Percentiles rank a stretch among this genome's conserved stretches.
These are phyloP conservation scores for Neosilurus mollespiculum DNA, from an alignment of 2,797 vertebrate species.

Conservation along the genomic window DNA sequence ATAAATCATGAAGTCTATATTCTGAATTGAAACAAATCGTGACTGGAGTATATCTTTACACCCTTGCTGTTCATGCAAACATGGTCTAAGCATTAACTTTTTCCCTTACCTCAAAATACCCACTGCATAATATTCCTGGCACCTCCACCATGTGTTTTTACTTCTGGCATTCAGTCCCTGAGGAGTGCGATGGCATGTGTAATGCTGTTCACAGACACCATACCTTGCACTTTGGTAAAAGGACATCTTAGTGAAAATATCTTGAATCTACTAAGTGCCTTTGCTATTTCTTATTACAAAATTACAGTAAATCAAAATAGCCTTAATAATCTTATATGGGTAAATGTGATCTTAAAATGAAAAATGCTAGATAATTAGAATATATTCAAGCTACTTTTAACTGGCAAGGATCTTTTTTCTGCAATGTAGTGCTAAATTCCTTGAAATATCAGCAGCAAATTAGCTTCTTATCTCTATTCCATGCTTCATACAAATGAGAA, in stretches of 20 bases:
- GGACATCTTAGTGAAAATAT: too few species aligned
- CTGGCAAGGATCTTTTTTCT: too few species aligned
- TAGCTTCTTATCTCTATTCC: background rate
- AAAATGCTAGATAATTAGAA: too few species aligned
- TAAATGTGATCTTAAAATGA: too few species aligned
- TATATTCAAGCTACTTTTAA: too few species aligned
- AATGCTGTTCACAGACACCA: background rate
- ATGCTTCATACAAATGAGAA: background rate
- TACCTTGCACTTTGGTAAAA: background rate
- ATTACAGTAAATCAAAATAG: too few species aligned
- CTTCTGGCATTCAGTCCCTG: slow-evolving; percentile 30
- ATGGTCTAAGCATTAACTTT: background rate
- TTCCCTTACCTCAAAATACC: background rate
- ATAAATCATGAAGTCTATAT: background rate
- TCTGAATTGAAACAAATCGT: background rate
- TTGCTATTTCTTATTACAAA: too few species aligned
- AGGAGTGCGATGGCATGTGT: slow-evolving; percentile 11
- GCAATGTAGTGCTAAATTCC: background rate
- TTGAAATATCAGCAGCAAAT: slow-evolving; percentile 12
- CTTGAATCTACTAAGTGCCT: too few species aligned
- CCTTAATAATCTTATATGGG: too few species aligned
- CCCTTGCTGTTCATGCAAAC: background rate
- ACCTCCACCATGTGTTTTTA: background rate
- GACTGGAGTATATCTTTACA: background rate
- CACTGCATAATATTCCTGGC: background rate